Evolutionary conservation across 2,888 invertebrate genomes (phyloP), one percentile per base, ranked within the genome.

Genomic region (Stenoptilia bipunctidactyla): DNA sequence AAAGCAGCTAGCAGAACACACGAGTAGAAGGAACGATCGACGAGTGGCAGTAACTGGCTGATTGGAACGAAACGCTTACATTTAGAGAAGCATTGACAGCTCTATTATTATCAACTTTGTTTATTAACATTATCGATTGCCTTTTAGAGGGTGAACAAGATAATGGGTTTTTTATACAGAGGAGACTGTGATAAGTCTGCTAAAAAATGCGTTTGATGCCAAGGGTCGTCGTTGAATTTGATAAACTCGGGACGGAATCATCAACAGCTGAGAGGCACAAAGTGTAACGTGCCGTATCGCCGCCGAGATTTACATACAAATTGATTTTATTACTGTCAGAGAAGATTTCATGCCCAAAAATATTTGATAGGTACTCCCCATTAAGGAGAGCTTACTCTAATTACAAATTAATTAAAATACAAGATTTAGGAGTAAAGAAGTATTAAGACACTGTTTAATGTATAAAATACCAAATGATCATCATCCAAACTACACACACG

Each of bases 1-100:
- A 79, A 83, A 83, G 83, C 83, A 83, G 83, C 83, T 82, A 83
- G 77, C 82, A 80, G 74, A 80, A 77, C 83, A 82, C 82, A 80
- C 83, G 80, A 79, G 83, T 83, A 79, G 83, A 79, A 79, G 73
- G 79, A 74, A 75, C 82, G 73, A 82, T 63, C 74, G 76, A 67
- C 9, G 30, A 72, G 75, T 79, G 75, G 73, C 75, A 77, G 77
- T 79, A 73, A 67, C 63, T 79, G 70, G 79, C 74, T 76, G 74
- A 71, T 74, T 69, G 64, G 72, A 20, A 80, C 73, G 75, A 73
- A 76, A 79, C 76, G 77, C 79, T 79, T 79, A 80, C 79, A 77
- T 64, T 77, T 77, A 79, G 72, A 73, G 72, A 76, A 83, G 82
- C 83, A 77, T 76, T 75, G 82, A 82, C 83, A 83, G 83, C 83